Evolutionary conservation across 2,113 vertebrate species (phyloP).

Genomic region (Panurus biarmicus): DNA sequence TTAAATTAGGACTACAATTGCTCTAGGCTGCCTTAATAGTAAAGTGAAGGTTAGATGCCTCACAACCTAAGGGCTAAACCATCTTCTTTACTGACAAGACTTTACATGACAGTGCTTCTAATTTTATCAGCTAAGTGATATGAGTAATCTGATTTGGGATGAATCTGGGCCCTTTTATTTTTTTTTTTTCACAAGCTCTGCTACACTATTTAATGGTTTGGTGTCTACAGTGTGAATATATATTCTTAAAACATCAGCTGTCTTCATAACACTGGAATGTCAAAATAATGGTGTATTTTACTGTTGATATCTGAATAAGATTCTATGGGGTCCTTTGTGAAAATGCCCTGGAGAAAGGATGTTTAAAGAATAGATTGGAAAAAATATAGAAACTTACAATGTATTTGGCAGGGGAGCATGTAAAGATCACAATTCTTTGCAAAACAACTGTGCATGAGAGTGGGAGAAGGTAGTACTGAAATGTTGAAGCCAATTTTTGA

Average conservation of each 20-base stretch:
- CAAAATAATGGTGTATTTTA: constrained; percentile 49
- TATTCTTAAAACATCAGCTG: constrained; percentile 19
- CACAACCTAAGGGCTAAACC: not conserved
- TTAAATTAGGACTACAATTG: not conserved
- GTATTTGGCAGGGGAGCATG: constrained; percentile 48
- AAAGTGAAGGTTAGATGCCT: not conserved
- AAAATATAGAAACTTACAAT: constrained; percentile 44
- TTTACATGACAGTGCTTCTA: not conserved
- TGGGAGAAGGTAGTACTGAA: constrained; percentile 9
- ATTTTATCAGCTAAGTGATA: constrained; percentile 4
- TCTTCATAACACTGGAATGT: constrained; percentile 7
- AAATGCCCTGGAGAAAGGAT: constrained; percentile 52
- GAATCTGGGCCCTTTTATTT: not conserved
- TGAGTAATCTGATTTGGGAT: not conserved
- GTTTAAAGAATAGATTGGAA: constrained; percentile 43
- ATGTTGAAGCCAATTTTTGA: constrained; percentile 32
- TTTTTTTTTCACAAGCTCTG: not conserved
- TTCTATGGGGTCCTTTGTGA: constrained; percentile 14
- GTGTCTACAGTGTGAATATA: not conserved
- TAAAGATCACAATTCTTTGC: constrained; percentile 56
- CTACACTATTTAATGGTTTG: not conserved
- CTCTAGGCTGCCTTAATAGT: not conserved
- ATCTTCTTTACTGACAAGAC: not conserved
- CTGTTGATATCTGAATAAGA: not conserved
- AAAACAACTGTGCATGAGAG: constrained; percentile 21